Conservation (phyloP, 2,113 vertebrate genomes). For the Camelus bactrianus region DNA sequence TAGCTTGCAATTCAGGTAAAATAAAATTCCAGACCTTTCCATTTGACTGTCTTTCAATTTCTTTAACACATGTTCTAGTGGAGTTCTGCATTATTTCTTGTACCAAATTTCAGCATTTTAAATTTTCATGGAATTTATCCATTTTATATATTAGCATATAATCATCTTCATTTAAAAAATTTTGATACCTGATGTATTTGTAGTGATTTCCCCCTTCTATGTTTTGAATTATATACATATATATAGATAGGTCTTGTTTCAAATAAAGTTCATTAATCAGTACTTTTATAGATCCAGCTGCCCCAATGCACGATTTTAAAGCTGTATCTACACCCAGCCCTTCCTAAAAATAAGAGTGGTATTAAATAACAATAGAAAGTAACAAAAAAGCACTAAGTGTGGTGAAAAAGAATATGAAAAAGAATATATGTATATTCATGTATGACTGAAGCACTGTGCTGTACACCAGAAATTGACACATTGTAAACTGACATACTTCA, state of each 20-base stretch:
- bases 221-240: background rate
- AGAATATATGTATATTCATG: too few relatives aligned
- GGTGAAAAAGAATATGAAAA: too few relatives aligned
- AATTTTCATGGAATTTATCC: background rate
- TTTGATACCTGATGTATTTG: background rate
- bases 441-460: too few relatives aligned
- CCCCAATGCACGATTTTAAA: background rate
- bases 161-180: background rate
- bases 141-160: background rate
- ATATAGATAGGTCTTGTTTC: background rate
- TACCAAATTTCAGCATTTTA: constrained; percentile 23
- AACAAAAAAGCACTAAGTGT: background rate
- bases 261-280: background rate
- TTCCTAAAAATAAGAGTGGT: background rate
- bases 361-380: background rate
- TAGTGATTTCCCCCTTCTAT: background rate
- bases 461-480: too few relatives aligned
- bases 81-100: constrained; percentile 20
- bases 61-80: background rate
- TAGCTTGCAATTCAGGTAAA: background rate
- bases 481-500: too few relatives aligned
- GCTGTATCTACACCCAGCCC: background rate
- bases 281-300: background rate
- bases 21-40: background rate
- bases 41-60: background rate